Evolutionary conservation across 2,797 vertebrate species (phyloP).

Genomic region (Chaetophractus vellerosus): DNA sequence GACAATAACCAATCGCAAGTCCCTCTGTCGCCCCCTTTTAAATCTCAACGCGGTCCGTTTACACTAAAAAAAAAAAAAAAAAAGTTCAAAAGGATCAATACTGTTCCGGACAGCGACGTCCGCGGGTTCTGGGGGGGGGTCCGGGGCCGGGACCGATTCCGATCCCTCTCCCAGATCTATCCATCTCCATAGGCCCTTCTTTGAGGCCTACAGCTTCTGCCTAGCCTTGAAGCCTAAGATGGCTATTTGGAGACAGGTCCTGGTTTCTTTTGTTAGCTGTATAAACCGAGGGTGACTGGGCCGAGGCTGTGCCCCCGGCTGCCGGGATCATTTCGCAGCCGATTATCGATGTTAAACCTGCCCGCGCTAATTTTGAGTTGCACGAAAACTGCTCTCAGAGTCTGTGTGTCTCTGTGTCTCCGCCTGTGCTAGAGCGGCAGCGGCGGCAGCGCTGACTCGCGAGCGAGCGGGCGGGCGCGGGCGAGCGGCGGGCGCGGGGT

Average conservation of each 20-base stretch:
- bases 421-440: slow-evolving; percentile 86
- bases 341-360: slow-evolving; percentile 97
- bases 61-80: slow-evolving; percentile 85
- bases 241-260: slow-evolving; percentile 94
- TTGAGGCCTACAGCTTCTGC: slow-evolving; percentile 97
- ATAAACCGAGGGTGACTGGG: slow-evolving; percentile 87
- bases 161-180: slow-evolving; percentile 87
- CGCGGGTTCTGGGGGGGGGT: slow-evolving; percentile 85
- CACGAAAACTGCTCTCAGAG: slow-evolving; percentile 95
- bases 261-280: slow-evolving; percentile 92
- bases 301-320: slow-evolving; percentile 89
- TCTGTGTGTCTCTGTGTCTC: slow-evolving; percentile 87
- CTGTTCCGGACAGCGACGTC: slow-evolving; percentile 86
- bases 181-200: slow-evolving; percentile 94
- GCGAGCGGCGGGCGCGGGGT: slow-evolving; percentile 69
- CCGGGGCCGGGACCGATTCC: slow-evolving; percentile 78
- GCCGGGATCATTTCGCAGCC: slow-evolving; percentile 91
- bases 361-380: slow-evolving; percentile 99
- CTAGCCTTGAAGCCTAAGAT: slow-evolving; percentile 96
- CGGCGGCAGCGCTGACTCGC: slow-evolving; percentile 77
- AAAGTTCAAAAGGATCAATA: slow-evolving; percentile 90
- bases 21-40: slow-evolving; percentile 92
- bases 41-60: slow-evolving; percentile 91
- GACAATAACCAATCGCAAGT: slow-evolving; percentile 93
- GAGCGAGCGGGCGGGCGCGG: slow-evolving; percentile 52